Base-by-base conservation (phyloP, 2,797 vertebrate species). In the Denticeps clupeoides region DNA sequence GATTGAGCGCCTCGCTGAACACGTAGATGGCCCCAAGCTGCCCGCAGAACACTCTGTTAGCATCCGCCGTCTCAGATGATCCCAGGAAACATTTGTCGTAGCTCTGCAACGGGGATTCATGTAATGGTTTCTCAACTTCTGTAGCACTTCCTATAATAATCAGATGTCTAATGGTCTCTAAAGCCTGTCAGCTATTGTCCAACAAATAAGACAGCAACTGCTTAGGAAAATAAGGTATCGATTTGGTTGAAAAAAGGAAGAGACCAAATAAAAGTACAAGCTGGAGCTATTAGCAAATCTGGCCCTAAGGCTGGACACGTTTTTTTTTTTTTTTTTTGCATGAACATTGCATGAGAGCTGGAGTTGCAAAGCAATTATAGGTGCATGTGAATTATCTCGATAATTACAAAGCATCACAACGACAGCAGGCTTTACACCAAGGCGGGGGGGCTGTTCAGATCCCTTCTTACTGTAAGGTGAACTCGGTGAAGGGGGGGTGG, bases 81-180 rank as follows among this genome's bases (percentile, higher is more conserved):
- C 94, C 94, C 73, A 98, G 87, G 80, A 98, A 98, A 82, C 94
- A 98, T 77, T 98, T 98, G 76, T 98, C 94, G 57, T 96, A 98
- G 71, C 93, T 98, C 94, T 98, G 73, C 23, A 59, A 54, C 38
- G 40, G 5, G 48, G 19, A 6, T 27, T 24, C 38, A 56, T 68
- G 43, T 51, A 6, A 26, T 41, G 32, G 2, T 41, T 15, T 19
- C 7, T 16, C 19, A 38, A 16, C 38, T 16, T 38, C 35, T 16
- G 38, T 38, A 33, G 33, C 33, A 15, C 13, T 8, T 13, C 33
- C 16, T 16, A 13, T 18, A 63, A 27, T 27, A n/a, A n/a, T n/a
- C n/a, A n/a, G n/a, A n/a, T n/a, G n/a, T n/a, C n/a, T n/a, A n/a
- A n/a, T n/a, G n/a, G n/a, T n/a, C n/a, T n/a, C n/a, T n/a, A n/a